Percentiles rank a stretch among this genome's conserved stretches.
phyloP scores from a whole-genome alignment of 1,140 invertebrate genomes.

The Philopotamus ludificatus region DNA sequence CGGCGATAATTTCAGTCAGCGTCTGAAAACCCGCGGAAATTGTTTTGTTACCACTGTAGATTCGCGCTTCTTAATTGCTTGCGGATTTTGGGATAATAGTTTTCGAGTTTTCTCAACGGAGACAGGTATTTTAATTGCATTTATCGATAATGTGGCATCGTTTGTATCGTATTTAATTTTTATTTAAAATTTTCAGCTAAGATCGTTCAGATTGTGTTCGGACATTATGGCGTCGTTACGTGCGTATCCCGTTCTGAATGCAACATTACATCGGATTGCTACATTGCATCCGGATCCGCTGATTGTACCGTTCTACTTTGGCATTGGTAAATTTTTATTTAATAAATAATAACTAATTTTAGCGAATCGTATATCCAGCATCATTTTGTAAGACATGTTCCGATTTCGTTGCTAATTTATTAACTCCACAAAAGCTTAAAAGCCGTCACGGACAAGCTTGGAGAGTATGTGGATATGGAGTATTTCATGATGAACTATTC shows the following conservation, averaged over 20 bases:
- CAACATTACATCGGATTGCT: slow-evolving; percentile 98
- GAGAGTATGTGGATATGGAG: too few relatives aligned
- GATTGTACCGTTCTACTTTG: slow-evolving; percentile 97
- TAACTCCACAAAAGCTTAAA: too few relatives aligned
- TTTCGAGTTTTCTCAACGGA: slow-evolving; percentile 97
- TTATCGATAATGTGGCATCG: slow-evolving; percentile 17
- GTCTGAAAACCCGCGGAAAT: slow-evolving; percentile 86
- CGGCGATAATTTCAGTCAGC: slow-evolving; percentile 96
- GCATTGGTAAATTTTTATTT: slow-evolving; percentile 80
- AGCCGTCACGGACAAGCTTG: too few relatives aligned
- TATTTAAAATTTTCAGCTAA: slow-evolving; percentile 72
- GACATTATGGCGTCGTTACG: slow-evolving; percentile 98
- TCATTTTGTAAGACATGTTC: too few relatives aligned
- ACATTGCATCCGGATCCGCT: slow-evolving; percentile 94
- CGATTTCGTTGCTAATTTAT: too few relatives aligned
- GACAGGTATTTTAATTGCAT: slow-evolving; percentile 65
- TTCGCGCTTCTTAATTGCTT: slow-evolving; percentile 94
- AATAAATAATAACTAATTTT: not conserved
- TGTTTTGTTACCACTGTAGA: slow-evolving; percentile 98
- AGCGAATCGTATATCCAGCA: too few relatives aligned
- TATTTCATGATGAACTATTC: too few relatives aligned
- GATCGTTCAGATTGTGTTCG: slow-evolving; percentile 97
- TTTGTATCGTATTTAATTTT: slow-evolving; percentile 8
- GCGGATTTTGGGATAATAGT: slow-evolving; percentile 99
- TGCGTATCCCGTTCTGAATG: slow-evolving; percentile 95